Conservation (phyloP, 2,797 vertebrate genomes). For the Garrulus glandarius region DNA sequence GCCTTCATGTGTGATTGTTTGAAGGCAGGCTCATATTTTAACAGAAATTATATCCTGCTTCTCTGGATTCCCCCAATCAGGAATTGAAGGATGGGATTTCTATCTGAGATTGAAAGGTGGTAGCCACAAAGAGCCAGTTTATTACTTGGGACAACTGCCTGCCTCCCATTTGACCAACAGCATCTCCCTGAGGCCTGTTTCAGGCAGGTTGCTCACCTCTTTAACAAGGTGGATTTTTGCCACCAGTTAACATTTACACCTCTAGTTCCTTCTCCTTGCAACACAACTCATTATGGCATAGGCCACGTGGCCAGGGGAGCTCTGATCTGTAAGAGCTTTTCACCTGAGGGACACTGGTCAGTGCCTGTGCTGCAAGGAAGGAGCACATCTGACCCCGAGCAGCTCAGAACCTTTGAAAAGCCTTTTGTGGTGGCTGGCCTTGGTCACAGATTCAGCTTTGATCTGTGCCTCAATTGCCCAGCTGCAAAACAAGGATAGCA, state of each 20-base stretch:
- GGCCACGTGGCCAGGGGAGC: neutral
- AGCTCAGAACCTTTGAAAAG: neutral
- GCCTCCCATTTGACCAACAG: neutral
- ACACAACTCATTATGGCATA: neutral
- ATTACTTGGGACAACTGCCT: neutral
- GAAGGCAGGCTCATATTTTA: constrained; percentile 53
- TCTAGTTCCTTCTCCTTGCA: neutral
- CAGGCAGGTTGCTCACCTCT: neutral
- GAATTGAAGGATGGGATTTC: constrained; percentile 38
- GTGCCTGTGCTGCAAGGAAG: neutral
- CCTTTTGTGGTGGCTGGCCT: neutral
- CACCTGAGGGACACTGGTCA: neutral
- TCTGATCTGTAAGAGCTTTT: neutral
- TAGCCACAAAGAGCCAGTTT: neutral
- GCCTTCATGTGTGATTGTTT: constrained; percentile 37
- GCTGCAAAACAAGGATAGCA: neutral
- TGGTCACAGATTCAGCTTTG: neutral
- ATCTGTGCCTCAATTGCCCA: neutral
- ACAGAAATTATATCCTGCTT: constrained; percentile 13
- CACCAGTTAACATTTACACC: neutral
- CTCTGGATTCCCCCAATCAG: constrained; percentile 36
- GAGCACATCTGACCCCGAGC: neutral
- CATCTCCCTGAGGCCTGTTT: neutral
- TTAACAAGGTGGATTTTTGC: neutral
- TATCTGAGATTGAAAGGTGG: constrained; percentile 20